Base-by-base conservation (phyloP, 2,888 invertebrate genomes). In the Chloromyia formosa region DNA sequence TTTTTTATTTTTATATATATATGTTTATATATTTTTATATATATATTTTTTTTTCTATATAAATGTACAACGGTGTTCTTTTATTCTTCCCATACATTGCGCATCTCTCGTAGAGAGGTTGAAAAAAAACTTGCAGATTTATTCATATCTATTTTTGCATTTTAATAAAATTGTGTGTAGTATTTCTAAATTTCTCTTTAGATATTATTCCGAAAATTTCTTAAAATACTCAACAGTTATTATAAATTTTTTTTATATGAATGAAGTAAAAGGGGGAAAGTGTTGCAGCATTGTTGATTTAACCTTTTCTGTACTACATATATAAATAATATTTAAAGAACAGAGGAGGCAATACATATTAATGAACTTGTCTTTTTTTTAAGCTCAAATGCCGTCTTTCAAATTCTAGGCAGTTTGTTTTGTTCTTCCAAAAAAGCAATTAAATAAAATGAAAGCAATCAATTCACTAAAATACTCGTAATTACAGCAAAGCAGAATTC, bases 171-270 rank as follows among this genome's bases (percentile, higher is more conserved):
- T 2, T 27, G 49, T 61, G 20, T 61, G 3, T 10, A 49, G 2
- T 49, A n/a, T 49, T 35, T 61, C 14, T 23, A 23, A 23, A 18
- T 27, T 61, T 12, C 2, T 27, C 2, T 27, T 23, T 14, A 61
- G 14, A 10, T 61, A 23, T 9, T 61, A 61, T 35, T 61, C 12
- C 14, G 61, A 61, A 61, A 23, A 61, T 61, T 56, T 27, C 27
- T 14, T 14, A 61, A 61, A 61, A 61, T 61, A 61, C 35, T 61
- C 23, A 61, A 61, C 61, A 61, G 61, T 27, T 61, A 23, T 27
- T 3, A 18, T 61, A 27, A 35, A n/a, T n/a, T n/a, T 61, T 23
- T 5, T 61, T 2, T 35, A 61, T 61, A 61, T 23, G 27, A 12
- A 61, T 27, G 61, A 61, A 61, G 23, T 61, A 61, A 61, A 14